These are phyloP conservation scores for Leptinotarsa lineolata DNA, from an alignment of 1,140 invertebrate genomes.

Conservation along the genomic window DNA sequence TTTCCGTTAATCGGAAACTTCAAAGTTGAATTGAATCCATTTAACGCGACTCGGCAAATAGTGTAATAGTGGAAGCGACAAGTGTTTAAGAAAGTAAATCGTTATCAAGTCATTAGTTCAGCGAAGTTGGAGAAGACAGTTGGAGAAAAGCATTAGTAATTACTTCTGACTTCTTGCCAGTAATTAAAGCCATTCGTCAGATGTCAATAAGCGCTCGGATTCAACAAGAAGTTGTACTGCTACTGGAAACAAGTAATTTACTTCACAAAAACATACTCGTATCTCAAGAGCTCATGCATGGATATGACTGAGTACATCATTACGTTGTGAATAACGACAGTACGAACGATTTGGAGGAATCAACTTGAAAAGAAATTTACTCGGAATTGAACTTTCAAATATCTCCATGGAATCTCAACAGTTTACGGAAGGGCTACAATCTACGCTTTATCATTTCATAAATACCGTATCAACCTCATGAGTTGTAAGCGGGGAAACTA, in stretches of 20 bases:
- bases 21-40: not conserved
- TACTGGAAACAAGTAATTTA: conserved; percentile 4
- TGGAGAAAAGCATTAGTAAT: conserved; percentile 30
- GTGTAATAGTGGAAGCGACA: conserved; percentile 21
- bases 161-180: conserved; percentile 37
- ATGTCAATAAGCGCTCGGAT: conserved; percentile 28
- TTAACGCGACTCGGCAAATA: conserved; percentile 10
- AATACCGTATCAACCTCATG: too few relatives aligned
- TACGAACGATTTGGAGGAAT: too few relatives aligned
- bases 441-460: too few relatives aligned
- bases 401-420: too few relatives aligned
- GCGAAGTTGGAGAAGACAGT: conserved; percentile 6
- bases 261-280: conserved; percentile 15
- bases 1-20: conserved; percentile 1
- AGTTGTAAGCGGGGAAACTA: too few relatives aligned
- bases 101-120: conserved; percentile 27
- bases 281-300: not conserved
- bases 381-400: too few relatives aligned
- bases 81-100: conserved; percentile 28
- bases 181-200: conserved; percentile 39
- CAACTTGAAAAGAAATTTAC: too few relatives aligned
- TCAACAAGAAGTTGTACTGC: not conserved
- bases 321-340: too few relatives aligned
- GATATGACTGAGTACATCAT: too few relatives aligned
- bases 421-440: too few relatives aligned